Conservation (phyloP, 2,888 invertebrate species). For the Autographa gamma region DNA sequence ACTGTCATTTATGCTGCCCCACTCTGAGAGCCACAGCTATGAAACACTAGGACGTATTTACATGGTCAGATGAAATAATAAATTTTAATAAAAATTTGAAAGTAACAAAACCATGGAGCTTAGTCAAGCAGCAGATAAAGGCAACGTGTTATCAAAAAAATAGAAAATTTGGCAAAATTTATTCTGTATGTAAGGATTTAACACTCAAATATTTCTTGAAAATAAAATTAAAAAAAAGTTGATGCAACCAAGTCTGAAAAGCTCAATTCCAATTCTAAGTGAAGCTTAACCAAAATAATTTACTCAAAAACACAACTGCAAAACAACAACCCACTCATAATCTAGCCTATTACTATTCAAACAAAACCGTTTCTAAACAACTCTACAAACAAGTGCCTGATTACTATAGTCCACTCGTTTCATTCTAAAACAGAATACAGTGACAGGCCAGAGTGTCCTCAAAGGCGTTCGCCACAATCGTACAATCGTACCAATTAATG, state of each 20-base stretch:
- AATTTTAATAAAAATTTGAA: not conserved
- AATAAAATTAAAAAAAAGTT: too few relatives aligned
- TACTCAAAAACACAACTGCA: not conserved
- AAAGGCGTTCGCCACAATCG: slow-evolving; percentile 34
- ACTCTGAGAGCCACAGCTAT: slow-evolving; percentile 24
- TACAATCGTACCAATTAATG: slow-evolving; percentile 51
- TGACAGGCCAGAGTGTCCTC: slow-evolving; percentile 3
- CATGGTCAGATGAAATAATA: not conserved
- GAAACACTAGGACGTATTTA: slow-evolving; percentile 16
- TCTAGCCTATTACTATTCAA: not conserved
- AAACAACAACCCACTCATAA: not conserved
- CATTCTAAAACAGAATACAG: slow-evolving; percentile 11
- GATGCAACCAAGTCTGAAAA: too few relatives aligned
- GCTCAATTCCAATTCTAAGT: too few relatives aligned
- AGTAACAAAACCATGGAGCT: too few relatives aligned
- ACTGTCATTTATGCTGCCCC: slow-evolving; percentile 44
- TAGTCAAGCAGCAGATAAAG: too few relatives aligned
- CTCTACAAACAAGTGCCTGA: not conserved
- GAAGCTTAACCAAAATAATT: too few relatives aligned
- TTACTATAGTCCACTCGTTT: not conserved
- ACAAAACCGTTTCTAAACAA: not conserved
- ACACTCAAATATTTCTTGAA: too few relatives aligned
- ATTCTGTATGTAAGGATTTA: too few relatives aligned
- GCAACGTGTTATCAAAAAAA: too few relatives aligned
- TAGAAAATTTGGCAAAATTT: too few relatives aligned